Conservation (phyloP, 2,113 vertebrate species). For the Mormoops blainvillei region DNA sequence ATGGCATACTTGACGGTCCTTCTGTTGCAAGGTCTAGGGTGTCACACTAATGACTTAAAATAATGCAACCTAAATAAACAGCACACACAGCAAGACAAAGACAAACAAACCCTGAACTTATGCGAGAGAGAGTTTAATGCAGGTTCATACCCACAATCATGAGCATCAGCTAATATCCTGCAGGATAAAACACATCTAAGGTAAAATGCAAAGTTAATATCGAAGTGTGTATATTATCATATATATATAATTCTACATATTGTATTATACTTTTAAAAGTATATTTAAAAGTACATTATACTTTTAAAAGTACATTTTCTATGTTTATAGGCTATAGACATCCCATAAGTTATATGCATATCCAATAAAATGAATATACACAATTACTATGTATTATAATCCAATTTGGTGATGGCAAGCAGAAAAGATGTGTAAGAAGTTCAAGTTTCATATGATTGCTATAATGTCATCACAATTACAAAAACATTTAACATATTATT, state of each 20-base stretch:
- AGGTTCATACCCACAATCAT: not conserved
- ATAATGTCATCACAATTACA: not conserved
- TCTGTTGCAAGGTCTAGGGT: not conserved
- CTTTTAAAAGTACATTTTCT: not conserved
- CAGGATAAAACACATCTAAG: not conserved
- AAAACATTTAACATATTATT: not conserved
- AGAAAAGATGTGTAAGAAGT: not conserved
- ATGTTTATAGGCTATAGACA: not conserved
- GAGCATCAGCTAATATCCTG: not conserved
- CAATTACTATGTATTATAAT: not conserved
- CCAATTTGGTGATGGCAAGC: not conserved
- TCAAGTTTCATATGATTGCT: not conserved
- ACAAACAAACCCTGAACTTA: not conserved
- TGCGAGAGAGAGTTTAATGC: not conserved
- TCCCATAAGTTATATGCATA: not conserved
- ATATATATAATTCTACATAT: not conserved
- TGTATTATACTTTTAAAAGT: not conserved
- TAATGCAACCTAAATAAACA: not conserved
- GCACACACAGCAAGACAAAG: not conserved
- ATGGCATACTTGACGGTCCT: not conserved
- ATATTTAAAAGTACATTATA: too few relatives aligned
- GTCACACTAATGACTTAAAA: not conserved
- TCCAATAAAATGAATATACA: not conserved
- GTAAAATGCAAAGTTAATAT: not conserved
- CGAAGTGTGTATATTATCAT: rapidly evolving